Base-by-base conservation (phyloP, 2,797 vertebrate species). In the Lepidocolaptes lacrymiger region DNA sequence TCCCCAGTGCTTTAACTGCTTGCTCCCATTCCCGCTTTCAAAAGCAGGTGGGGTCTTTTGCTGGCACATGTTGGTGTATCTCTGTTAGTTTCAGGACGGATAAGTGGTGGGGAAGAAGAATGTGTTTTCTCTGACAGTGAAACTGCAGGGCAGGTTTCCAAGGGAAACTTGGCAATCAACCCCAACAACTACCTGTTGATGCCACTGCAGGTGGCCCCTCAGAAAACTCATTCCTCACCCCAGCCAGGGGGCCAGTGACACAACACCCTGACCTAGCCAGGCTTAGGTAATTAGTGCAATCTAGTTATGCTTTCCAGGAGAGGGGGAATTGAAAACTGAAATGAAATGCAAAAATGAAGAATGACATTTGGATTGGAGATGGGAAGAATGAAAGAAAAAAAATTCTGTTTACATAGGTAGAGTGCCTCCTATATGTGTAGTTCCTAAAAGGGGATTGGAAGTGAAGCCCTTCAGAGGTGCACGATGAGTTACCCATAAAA, bases 141-240 rank as follows among this genome's bases (percentile, higher is more conserved):
- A 83, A 83, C 62, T 63, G 9, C 46, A 66, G 69, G 69, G 76
- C 54, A 63, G 18, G 20, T 83, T 94, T 94, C 68, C 58, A 92
- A 83, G 89, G 61, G 43, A 80, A 88, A 75, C 46, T 72, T 14
- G 9, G 68, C 26, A 64, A 27, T 6, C 41, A 56, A 58, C 83
- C 51, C 54, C 4, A 7, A 16, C 39, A 69, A 6, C 12, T 34
- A 51, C 30, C 36, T 54, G 37, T 51, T 58, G 27, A 61, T 93
- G 82, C 22, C 46, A 7, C 55, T 71, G 79, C 43, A 80, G 36
- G 61, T 77, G 19, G 13, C 66, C 39, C 2, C 4, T 63, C 68
- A 91, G 72, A 91, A 91, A 72, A 44, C 6, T 62, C 12, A 22
- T 69, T 86, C n/a, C 24, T 76, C 30, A 46, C 48, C 37, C 20